Percentiles rank a stretch among this genome's conserved stretches.
These are phyloP conservation scores for Asteroscopus sphinx DNA, from an alignment of 2,888 invertebrate species.

Conservation along the genomic window DNA sequence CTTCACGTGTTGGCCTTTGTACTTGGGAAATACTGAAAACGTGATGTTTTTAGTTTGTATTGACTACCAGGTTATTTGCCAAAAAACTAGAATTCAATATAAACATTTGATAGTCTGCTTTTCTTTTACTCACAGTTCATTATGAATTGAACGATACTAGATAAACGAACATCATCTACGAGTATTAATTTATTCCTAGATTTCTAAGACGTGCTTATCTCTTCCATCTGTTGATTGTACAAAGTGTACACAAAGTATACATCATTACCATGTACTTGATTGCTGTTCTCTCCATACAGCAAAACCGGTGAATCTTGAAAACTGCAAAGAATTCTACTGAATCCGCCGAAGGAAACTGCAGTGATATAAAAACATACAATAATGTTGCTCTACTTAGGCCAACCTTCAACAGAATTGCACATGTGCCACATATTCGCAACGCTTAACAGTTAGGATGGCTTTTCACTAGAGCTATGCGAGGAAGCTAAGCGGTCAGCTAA, in stretches of 20 bases:
- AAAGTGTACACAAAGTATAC: background rate
- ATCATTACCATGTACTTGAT: constrained; percentile 15
- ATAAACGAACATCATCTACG: background rate
- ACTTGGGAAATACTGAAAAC: constrained; percentile 5
- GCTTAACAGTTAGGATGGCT: constrained; percentile 40
- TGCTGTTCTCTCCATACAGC: constrained; percentile 13
- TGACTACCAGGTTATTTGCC: background rate
- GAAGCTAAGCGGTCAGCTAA: too few species aligned
- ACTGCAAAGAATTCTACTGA: constrained; percentile 13
- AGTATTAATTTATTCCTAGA: background rate
- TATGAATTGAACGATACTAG: constrained; percentile 8
- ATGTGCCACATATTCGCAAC: constrained; percentile 45
- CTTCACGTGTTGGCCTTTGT: constrained; percentile 2
- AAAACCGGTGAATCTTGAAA: constrained; percentile 17
- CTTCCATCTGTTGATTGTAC: constrained; percentile 9
- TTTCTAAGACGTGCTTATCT: background rate
- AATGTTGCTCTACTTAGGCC: constrained; percentile 44
- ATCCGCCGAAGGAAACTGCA: constrained; percentile 13
- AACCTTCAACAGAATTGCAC: constrained; percentile 54
- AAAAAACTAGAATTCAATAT: constrained; percentile 24
- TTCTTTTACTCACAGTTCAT: constrained; percentile 13
- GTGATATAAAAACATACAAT: constrained; percentile 6
- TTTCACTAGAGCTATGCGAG: too few species aligned
- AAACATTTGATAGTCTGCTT: constrained; percentile 25
- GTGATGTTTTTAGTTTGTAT: constrained; percentile 3